Evolutionary conservation across 2,113 vertebrate species (phyloP).

Genomic region (Hydropotes inermis): DNA sequence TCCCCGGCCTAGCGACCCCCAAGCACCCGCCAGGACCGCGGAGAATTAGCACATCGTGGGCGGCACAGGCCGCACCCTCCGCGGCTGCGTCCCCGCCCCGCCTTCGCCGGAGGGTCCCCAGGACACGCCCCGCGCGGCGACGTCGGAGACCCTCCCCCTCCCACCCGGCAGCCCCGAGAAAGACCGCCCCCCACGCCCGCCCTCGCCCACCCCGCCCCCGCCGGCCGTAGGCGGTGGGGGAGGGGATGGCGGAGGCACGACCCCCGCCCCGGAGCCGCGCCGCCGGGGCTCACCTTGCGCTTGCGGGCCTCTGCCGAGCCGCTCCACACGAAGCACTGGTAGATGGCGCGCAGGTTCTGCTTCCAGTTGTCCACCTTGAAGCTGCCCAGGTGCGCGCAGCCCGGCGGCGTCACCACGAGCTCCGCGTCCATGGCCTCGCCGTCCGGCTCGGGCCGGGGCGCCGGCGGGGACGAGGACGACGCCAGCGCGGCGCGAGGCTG

Average conservation of each 20-base stretch:
- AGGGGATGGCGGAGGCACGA: neutral
- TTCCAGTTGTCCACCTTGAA: conserved; percentile 99
- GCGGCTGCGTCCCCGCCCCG: neutral
- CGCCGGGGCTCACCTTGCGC: conserved; percentile 85
- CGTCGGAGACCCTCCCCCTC: neutral
- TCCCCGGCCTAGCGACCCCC: neutral
- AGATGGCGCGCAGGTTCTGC: conserved; percentile 96
- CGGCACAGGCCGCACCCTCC: neutral
- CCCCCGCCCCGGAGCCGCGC: neutral
- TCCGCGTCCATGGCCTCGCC: conserved; percentile 83
- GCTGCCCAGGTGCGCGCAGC: conserved; percentile 94
- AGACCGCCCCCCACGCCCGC: neutral
- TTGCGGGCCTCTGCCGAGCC: conserved; percentile 95
- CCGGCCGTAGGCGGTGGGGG: neutral
- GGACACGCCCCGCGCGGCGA: neutral
- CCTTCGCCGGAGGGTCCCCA: neutral
- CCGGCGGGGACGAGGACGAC: conserved; percentile 74
- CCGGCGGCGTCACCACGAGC: conserved; percentile 92
- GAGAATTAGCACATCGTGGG: neutral
- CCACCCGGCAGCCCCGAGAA: neutral
- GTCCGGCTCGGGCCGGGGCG: conserved; percentile 73
- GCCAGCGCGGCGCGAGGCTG: conserved; percentile 55
- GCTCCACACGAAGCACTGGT: conserved; percentile 98
- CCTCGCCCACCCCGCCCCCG: neutral
- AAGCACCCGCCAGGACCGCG: neutral